Evolutionary conservation across 2,113 vertebrate genomes (phyloP).

Genomic region (Lophotis ruficrista): DNA sequence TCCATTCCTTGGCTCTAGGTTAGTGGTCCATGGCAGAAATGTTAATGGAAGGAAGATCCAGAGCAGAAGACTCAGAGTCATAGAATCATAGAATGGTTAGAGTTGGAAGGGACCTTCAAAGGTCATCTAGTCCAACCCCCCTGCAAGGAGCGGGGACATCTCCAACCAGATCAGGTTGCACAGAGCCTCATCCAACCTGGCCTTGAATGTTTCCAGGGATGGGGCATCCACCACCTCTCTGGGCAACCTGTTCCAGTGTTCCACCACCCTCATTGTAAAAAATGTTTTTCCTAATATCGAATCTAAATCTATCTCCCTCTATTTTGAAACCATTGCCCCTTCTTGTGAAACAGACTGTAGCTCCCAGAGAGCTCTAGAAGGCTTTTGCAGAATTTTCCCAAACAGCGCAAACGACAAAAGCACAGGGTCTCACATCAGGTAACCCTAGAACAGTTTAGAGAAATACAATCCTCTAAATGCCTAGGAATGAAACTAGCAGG

Average conservation of each 20-base stretch:
- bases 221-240: too few species aligned
- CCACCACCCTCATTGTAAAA: too few species aligned
- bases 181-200: too few species aligned
- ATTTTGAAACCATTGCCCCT: not conserved
- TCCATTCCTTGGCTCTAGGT: not conserved
- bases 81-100: too few species aligned
- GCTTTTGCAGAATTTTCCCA: not conserved
- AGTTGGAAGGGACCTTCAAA: too few species aligned
- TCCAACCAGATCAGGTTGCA: too few species aligned
- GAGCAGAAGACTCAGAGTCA: not conserved
- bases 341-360: not conserved
- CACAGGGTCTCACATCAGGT: rapidly evolving
- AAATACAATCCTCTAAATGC: not conserved
- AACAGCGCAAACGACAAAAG: not conserved
- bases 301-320: too few species aligned
- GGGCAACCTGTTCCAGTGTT: too few species aligned
- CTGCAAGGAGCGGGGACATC: too few species aligned
- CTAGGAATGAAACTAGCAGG: not conserved
- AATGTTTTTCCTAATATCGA: too few species aligned
- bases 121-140: too few species aligned
- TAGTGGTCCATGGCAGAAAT: not conserved
- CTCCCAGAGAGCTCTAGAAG: not conserved
- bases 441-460: not conserved
- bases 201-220: too few species aligned
- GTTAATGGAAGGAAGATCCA: not conserved